A percentile compares a stretch with the other conserved stretches of the same genome.
phyloP scores from a whole-genome alignment of 2,797 vertebrate species.

The Enteromius treurensis region DNA sequence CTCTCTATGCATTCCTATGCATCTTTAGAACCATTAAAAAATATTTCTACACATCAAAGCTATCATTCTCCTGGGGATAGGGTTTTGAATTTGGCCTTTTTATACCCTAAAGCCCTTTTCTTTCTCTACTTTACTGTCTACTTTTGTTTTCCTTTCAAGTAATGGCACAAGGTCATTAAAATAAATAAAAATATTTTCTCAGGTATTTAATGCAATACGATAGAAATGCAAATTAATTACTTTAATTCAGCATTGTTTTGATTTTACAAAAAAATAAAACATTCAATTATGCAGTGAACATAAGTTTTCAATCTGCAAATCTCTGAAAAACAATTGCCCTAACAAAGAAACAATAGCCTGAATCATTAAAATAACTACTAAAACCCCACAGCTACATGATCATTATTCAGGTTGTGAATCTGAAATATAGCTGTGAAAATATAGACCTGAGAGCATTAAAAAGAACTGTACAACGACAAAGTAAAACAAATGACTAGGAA shows the following conservation, averaged over 20 bases:
- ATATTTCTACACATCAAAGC: not conserved
- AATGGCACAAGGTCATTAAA: not conserved
- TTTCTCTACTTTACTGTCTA: not conserved
- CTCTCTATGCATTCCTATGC: not conserved
- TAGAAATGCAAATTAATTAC: not conserved
- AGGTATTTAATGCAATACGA: not conserved
- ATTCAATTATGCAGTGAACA: not conserved
- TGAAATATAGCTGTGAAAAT: conserved; percentile 22
- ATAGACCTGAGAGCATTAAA: conserved; percentile 2
- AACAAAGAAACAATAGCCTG: not conserved
- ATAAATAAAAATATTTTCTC: not conserved
- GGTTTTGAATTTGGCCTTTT: not conserved
- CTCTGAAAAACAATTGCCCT: not conserved
- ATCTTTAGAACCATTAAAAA: not conserved
- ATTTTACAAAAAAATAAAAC: not conserved
- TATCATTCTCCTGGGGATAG: not conserved
- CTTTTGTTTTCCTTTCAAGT: not conserved
- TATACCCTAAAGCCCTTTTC: not conserved
- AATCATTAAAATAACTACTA: conserved; percentile 22
- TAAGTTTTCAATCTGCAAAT: not conserved
- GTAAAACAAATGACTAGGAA: conserved; percentile 38
- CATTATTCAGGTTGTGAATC: conserved; percentile 18
- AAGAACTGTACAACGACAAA: conserved; percentile 13
- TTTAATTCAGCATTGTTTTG: not conserved
- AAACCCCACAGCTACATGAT: not conserved